A percentile compares a stretch with the other conserved stretches of the same genome.
These are phyloP conservation scores for Hemaris fuciformis DNA, from an alignment of 2,888 invertebrate genomes.

Conservation along the genomic window DNA sequence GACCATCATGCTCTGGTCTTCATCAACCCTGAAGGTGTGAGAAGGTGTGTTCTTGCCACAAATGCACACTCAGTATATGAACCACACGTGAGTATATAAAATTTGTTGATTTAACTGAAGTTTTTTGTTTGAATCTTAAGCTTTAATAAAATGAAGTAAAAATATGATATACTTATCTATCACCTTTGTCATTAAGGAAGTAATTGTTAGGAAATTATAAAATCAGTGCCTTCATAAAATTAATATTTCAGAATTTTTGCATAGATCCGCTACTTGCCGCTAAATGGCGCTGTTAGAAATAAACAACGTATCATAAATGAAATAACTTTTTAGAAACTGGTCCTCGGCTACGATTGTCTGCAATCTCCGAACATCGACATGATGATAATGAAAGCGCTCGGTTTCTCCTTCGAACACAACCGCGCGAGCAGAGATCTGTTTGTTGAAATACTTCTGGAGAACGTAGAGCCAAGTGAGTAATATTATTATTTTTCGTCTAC, in stretches of 20 bases:
- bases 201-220: too few relatives aligned
- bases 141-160: too few relatives aligned
- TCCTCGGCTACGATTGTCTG: constrained; percentile 63
- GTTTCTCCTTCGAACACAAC: constrained; percentile 70
- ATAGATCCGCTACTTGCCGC: too few relatives aligned
- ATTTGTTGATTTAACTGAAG: too few relatives aligned
- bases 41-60: constrained; percentile 43
- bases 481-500: too few relatives aligned
- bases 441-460: constrained; percentile 55
- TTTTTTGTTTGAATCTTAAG: too few relatives aligned
- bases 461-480: constrained; percentile 57
- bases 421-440: constrained; percentile 48
- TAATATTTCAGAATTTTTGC: too few relatives aligned
- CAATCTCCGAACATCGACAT: constrained; percentile 56
- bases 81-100: constrained; percentile 54
- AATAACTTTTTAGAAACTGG: constrained; percentile 39
- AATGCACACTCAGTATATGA: constrained; percentile 42
- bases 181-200: too few relatives aligned
- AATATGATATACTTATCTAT: too few relatives aligned
- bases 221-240: too few relatives aligned
- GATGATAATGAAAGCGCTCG: constrained; percentile 59
- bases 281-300: too few relatives aligned
- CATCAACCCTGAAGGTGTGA: constrained; percentile 51
- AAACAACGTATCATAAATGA: not conserved
- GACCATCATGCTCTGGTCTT: constrained; percentile 54